These are phyloP conservation scores for Bettongia penicillata DNA, from an alignment of 2,113 vertebrate species.

Conservation along the genomic window DNA sequence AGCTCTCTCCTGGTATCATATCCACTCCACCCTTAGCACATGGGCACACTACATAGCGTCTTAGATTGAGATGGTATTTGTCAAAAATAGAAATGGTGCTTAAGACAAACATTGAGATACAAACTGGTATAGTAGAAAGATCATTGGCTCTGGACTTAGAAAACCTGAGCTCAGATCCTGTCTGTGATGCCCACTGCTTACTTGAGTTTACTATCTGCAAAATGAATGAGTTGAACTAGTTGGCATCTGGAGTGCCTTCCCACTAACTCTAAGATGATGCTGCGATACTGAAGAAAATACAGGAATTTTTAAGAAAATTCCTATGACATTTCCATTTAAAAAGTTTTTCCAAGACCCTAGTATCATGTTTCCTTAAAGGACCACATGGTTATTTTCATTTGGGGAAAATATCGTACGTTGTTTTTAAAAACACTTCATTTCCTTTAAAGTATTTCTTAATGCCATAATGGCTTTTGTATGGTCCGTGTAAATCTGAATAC, in stretches of 20 bases:
- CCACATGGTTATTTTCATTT: background rate
- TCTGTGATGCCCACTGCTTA: background rate
- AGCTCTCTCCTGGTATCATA: background rate
- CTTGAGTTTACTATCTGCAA: background rate
- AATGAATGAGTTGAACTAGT: background rate
- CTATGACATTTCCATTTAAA: background rate
- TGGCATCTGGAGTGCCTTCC: background rate
- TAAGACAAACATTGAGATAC: background rate
- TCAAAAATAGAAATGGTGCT: background rate
- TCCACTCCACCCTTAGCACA: background rate
- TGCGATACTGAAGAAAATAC: background rate
- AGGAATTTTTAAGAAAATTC: constrained; percentile 10
- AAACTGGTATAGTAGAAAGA: background rate
- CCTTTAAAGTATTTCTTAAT: constrained; percentile 14
- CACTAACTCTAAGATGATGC: background rate
- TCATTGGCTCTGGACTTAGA: background rate
- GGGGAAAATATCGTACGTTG: background rate
- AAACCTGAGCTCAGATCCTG: background rate
- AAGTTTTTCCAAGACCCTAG: constrained; percentile 22
- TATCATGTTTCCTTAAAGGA: constrained; percentile 42
- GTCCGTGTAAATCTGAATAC: background rate
- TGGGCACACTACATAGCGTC: background rate
- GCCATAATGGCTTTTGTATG: background rate
- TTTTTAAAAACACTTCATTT: constrained; percentile 63
- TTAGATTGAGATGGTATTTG: background rate